Evolutionary conservation across 2,113 vertebrate species (phyloP).

Genomic region (Ciconia boyciana): DNA sequence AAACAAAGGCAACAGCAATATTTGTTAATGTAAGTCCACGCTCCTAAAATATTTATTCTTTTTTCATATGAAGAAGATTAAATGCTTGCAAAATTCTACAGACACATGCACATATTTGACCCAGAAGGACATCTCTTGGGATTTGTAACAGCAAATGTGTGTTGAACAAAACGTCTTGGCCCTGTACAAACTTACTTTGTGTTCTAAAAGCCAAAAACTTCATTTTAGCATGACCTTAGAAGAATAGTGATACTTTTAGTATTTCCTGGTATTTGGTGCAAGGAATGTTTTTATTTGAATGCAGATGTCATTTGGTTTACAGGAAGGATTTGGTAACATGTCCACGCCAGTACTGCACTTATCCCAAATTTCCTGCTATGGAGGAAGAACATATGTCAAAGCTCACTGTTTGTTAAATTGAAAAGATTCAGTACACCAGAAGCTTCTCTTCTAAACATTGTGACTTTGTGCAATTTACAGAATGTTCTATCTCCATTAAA

Average conservation of each 20-base stretch:
- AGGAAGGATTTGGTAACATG: conserved; percentile 83
- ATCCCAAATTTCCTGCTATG: conserved; percentile 81
- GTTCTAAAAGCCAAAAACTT: conserved; percentile 75
- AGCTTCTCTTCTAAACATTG: conserved; percentile 85
- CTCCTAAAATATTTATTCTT: conserved; percentile 75
- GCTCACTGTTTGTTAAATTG: conserved; percentile 81
- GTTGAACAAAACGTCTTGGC: conserved; percentile 74
- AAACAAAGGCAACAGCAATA: conserved; percentile 71
- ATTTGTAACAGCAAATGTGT: conserved; percentile 77
- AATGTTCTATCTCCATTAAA: conserved; percentile 88
- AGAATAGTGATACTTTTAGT: conserved; percentile 78
- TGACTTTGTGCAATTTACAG: conserved; percentile 84
- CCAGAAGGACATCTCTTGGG: conserved; percentile 65
- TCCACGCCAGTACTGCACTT: conserved; percentile 82
- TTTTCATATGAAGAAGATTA: conserved; percentile 74
- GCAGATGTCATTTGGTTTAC: conserved; percentile 84
- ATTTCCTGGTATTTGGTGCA: conserved; percentile 81
- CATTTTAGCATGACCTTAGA: conserved; percentile 82
- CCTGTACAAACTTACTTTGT: conserved; percentile 65
- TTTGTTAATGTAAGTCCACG: conserved; percentile 67
- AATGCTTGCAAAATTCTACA: conserved; percentile 68
- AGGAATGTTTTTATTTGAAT: conserved; percentile 85
- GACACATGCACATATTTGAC: conserved; percentile 72
- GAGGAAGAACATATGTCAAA: conserved; percentile 81
- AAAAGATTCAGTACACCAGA: conserved; percentile 80